Evolutionary conservation across 2,113 vertebrate species (phyloP).

Genomic region (Bolborhynchus lineola): DNA sequence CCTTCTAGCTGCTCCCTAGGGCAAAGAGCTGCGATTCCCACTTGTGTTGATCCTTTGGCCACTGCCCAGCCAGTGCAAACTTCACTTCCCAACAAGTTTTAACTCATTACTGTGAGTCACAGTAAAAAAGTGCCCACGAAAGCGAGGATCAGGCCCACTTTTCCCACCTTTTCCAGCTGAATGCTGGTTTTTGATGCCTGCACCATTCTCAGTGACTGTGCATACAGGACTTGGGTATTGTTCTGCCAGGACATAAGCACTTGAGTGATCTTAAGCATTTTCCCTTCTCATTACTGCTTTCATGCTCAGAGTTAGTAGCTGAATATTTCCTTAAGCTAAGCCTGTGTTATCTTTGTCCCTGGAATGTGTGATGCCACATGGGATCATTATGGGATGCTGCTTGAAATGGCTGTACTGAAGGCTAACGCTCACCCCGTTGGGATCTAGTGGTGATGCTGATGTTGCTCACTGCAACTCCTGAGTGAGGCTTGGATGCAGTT

Average conservation of each 20-base stretch:
- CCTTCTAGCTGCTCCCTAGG: neutral
- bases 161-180: neutral
- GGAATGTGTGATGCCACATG: neutral
- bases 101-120: neutral
- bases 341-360: neutral
- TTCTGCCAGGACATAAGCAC: neutral
- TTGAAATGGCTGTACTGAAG: neutral
- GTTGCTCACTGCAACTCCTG: neutral
- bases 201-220: neutral
- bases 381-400: neutral
- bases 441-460: neutral
- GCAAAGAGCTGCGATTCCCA: neutral
- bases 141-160: neutral
- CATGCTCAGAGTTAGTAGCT: neutral
- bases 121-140: neutral
- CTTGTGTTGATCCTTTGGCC: neutral
- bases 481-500: neutral
- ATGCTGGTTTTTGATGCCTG: neutral
- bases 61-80: neutral
- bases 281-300: neutral
- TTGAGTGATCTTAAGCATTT: neutral
- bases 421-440: rapidly evolving
- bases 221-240: neutral
- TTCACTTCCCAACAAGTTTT: neutral
- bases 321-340: neutral